These are phyloP conservation scores for Hyles lineata DNA, from an alignment of 2,888 invertebrate genomes.

Conservation along the genomic window DNA sequence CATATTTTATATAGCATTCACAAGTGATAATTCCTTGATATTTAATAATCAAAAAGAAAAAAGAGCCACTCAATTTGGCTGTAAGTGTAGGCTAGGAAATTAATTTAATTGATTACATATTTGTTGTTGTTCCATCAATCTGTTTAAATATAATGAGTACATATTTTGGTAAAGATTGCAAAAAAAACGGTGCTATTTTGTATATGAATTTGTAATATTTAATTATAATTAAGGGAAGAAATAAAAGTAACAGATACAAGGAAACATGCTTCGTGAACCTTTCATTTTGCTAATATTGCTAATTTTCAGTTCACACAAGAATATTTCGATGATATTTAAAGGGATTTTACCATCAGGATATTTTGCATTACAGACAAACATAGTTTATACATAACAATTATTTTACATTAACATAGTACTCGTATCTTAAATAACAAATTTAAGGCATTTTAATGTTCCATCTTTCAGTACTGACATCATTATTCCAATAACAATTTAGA, in stretches of 20 bases:
- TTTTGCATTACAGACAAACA: not conserved
- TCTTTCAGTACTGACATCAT: not conserved
- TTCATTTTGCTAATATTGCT: not conserved
- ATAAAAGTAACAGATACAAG: constrained; percentile 13
- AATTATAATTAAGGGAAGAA: constrained; percentile 18
- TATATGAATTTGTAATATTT: constrained; percentile 36
- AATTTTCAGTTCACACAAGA: constrained; percentile 18
- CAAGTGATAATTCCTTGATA: not conserved
- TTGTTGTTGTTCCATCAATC: not conserved
- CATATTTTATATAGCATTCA: not conserved
- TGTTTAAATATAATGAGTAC: not conserved
- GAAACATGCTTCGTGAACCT: constrained; percentile 23
- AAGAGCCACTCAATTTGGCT: not conserved
- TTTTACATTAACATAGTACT: not conserved
- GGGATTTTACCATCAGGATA: not conserved
- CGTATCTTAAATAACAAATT: not conserved
- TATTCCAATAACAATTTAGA: not conserved
- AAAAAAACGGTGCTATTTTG: not conserved
- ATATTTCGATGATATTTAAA: constrained; percentile 19
- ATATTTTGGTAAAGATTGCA: not conserved
- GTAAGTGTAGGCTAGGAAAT: not conserved
- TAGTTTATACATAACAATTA: not conserved
- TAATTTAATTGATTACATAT: not conserved
- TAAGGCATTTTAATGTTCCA: not conserved
- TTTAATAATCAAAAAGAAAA: not conserved